Conservation (phyloP, 2,113 vertebrate species). For the Cebidichthys violaceus region DNA sequence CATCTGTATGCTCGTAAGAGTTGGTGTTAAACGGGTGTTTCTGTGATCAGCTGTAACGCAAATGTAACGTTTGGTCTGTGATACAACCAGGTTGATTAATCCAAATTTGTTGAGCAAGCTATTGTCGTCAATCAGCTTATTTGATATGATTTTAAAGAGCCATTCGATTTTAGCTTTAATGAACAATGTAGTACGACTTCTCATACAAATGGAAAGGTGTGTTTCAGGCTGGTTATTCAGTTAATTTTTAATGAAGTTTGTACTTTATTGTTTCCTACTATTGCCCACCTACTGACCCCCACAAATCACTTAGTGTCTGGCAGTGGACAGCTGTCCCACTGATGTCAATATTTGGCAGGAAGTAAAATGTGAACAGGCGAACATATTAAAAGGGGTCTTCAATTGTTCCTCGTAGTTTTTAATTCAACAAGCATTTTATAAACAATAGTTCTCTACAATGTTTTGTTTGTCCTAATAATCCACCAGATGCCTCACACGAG, state of each 20-base stretch:
- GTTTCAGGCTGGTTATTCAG: background rate
- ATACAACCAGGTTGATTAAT: background rate
- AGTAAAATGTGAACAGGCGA: background rate
- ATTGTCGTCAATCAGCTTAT: background rate
- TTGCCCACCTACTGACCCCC: background rate
- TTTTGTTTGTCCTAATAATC: background rate
- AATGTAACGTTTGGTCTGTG: background rate
- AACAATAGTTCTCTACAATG: background rate
- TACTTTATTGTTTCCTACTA: background rate
- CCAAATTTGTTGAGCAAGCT: background rate
- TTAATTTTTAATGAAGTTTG: background rate
- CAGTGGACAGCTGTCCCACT: constrained; percentile 1
- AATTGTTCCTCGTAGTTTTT: background rate
- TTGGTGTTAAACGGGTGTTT: background rate
- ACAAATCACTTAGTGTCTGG: background rate
- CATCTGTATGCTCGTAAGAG: background rate
- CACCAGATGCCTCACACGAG: constrained; percentile 94
- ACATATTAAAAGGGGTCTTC: background rate
- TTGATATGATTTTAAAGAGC: background rate
- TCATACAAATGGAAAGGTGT: background rate
- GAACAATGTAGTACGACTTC: background rate
- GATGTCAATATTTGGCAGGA: background rate
- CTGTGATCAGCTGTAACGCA: background rate
- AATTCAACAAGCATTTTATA: background rate
- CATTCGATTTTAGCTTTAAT: background rate